These are phyloP conservation scores for Lycaon pictus DNA, from an alignment of 2,113 vertebrate genomes.

Conservation along the genomic window DNA sequence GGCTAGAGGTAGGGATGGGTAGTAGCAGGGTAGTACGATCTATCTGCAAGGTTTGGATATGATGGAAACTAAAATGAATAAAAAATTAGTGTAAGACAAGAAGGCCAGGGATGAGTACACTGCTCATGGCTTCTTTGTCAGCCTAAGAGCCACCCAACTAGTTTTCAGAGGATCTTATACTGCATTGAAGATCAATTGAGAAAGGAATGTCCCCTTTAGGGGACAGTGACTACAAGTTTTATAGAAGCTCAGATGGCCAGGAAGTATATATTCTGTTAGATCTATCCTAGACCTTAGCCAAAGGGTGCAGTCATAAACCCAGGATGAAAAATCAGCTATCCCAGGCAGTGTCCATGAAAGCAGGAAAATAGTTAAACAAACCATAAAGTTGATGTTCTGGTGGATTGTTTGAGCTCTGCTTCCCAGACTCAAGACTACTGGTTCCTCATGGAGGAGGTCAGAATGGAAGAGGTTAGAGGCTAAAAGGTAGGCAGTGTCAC, in stretches of 20 bases:
- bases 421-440: background rate
- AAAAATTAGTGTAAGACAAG: background rate
- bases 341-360: background rate
- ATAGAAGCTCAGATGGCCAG: background rate
- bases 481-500: background rate
- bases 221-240: background rate
- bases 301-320: background rate
- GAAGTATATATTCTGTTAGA: background rate
- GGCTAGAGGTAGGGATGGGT: background rate
- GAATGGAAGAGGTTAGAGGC: background rate
- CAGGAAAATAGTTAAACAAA: background rate
- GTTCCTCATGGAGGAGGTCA: background rate
- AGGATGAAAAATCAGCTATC: background rate
- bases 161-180: background rate
- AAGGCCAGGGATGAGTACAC: background rate
- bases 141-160: background rate
- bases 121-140: background rate
- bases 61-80: background rate
- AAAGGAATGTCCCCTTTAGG: background rate
- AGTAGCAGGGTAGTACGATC: background rate
- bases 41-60: background rate
- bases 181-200: background rate
- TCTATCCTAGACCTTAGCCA: background rate
- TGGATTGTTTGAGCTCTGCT: background rate
- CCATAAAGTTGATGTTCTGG: background rate